Percentiles rank a stretch among this genome's conserved stretches.
Conservation (phyloP, 1,140 invertebrate species). For the Brachionus paranguensis region DNA sequence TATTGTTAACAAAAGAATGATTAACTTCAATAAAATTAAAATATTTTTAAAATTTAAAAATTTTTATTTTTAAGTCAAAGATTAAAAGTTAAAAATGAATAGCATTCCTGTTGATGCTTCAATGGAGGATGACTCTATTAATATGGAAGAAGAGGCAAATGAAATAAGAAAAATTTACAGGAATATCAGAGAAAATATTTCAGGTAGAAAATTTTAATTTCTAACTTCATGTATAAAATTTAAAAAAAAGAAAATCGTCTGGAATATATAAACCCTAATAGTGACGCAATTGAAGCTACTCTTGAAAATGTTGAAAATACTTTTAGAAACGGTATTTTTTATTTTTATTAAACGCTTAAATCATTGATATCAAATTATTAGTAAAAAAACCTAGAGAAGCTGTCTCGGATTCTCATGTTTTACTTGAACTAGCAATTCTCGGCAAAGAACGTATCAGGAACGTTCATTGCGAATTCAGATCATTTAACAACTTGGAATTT, state of each 20-base stretch:
- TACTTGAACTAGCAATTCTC: conserved; percentile 20
- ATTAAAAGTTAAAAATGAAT: background rate
- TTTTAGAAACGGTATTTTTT: conserved; percentile 8
- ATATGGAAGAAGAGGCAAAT: conserved; percentile 24
- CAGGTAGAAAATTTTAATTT: background rate
- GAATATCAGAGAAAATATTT: conserved; percentile 24
- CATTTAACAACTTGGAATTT: conserved; percentile 38
- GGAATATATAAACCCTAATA: conserved; percentile 19
- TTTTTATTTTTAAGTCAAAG: background rate
- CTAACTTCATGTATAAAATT: background rate
- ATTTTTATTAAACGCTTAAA: background rate
- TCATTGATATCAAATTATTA: background rate
- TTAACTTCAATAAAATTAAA: too few relatives aligned
- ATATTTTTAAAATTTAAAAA: too few relatives aligned
- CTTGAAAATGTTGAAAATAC: conserved; percentile 27
- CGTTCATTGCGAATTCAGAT: conserved; percentile 30
- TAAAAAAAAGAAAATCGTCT: conserved; percentile 27
- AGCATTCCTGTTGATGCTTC: background rate
- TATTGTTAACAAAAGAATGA: too few relatives aligned
- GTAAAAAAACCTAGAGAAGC: conserved; percentile 37
- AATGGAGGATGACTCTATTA: background rate
- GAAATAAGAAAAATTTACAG: conserved; percentile 27
- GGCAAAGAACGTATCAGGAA: conserved; percentile 36
- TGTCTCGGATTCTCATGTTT: conserved; percentile 11
- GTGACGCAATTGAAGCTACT: conserved; percentile 34